Evolutionary conservation across 2,797 vertebrate genomes (phyloP).

Genomic region (Synanceia verrucosa): DNA sequence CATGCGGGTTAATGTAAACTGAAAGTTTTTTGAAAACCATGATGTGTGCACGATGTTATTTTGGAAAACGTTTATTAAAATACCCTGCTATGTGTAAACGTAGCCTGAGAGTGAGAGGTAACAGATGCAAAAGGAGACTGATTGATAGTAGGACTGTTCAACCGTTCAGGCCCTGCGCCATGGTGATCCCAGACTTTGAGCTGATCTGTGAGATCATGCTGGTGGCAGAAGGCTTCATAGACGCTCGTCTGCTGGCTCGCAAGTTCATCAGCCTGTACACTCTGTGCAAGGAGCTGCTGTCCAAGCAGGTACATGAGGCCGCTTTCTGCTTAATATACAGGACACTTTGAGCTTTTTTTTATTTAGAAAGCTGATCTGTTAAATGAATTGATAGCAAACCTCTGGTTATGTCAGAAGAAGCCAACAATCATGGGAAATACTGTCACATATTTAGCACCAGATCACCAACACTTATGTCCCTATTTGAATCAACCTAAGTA

Average conservation of each 20-base stretch:
- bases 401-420: too few species aligned
- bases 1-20: too few species aligned
- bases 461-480: neutral
- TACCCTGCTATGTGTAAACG: too few species aligned
- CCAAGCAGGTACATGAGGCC: slow-evolving; percentile 77
- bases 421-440: neutral
- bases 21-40: too few species aligned
- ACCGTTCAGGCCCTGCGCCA: slow-evolving; percentile 73
- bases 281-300: slow-evolving; percentile 85
- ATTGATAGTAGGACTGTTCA: neutral
- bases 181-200: slow-evolving; percentile 87
- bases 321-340: neutral
- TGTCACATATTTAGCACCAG: neutral
- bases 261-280: slow-evolving; percentile 88
- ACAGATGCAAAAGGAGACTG: neutral
- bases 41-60: too few species aligned
- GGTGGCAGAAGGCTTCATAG: slow-evolving; percentile 84
- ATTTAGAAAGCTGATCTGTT: neutral
- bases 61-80: too few species aligned
- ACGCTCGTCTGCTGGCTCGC: slow-evolving; percentile 82
- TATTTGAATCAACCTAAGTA: too few species aligned
- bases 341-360: neutral
- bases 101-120: neutral
- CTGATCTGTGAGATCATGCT: slow-evolving; percentile 87
- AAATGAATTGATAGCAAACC: neutral